Evolutionary conservation across 2,113 vertebrate genomes (phyloP).

Genomic region (Morone chrysops): DNA sequence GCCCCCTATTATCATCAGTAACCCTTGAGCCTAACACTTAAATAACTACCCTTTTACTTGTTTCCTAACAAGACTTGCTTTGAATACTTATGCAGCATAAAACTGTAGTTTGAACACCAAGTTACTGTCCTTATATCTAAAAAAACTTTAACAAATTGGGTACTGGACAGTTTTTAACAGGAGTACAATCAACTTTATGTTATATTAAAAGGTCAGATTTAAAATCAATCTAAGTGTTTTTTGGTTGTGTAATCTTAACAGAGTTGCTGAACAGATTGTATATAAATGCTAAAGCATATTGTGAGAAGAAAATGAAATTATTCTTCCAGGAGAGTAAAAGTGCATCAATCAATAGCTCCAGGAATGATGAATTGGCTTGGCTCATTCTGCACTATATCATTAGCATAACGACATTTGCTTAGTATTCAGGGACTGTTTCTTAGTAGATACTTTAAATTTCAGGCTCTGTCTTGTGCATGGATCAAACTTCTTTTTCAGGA

Average conservation of each 20-base stretch:
- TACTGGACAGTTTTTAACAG: not conserved
- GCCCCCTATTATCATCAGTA: not conserved
- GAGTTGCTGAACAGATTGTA: not conserved
- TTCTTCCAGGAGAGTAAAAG: constrained; percentile 25
- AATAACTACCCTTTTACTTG: not conserved
- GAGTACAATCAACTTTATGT: not conserved
- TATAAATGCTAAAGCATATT: constrained; percentile 7
- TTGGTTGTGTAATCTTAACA: not conserved
- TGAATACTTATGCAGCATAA: not conserved
- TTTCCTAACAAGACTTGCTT: not conserved
- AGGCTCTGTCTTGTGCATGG: not conserved
- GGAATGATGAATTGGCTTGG: constrained; percentile 56
- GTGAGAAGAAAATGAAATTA: constrained; percentile 24
- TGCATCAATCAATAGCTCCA: constrained; percentile 43
- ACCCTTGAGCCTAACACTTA: not conserved
- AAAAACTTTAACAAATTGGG: not conserved
- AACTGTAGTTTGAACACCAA: too few species aligned
- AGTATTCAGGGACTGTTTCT: not conserved
- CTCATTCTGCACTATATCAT: constrained; percentile 9
- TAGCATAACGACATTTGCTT: not conserved
- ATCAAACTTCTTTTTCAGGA: not conserved
- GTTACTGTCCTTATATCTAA: not conserved
- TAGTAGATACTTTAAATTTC: not conserved
- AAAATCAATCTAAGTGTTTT: not conserved
- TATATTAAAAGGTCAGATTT: not conserved